Percentiles rank a stretch among this genome's conserved stretches.
phyloP scores from a whole-genome alignment of 2,888 invertebrate species.

The Ethmia dodecea region DNA sequence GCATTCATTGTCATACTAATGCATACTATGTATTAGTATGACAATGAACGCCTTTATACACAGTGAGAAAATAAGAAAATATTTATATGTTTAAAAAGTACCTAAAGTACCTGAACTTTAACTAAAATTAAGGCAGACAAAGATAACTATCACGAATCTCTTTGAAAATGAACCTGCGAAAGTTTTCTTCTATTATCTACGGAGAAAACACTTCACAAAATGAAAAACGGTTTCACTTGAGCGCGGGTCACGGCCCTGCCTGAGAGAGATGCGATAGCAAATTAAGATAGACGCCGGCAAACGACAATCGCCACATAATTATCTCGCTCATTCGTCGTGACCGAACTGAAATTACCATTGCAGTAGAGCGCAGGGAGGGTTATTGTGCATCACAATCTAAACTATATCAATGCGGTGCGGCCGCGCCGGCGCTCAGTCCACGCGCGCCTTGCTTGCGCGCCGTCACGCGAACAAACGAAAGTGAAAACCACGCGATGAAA shows the following conservation, averaged over 20 bases:
- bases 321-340: slow-evolving; percentile 72
- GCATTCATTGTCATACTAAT: too few relatives aligned
- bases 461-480: slow-evolving; percentile 57
- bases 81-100: too few relatives aligned
- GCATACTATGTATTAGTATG: too few relatives aligned
- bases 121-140: slow-evolving; percentile 6
- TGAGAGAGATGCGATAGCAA: slow-evolving; percentile 64
- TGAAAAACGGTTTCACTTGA: slow-evolving; percentile 69
- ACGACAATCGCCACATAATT: slow-evolving; percentile 70
- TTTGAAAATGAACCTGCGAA: slow-evolving; percentile 35
- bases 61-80: too few relatives aligned
- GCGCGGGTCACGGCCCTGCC: slow-evolving; percentile 63
- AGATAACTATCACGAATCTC: slow-evolving; percentile 14
- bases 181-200: slow-evolving; percentile 47
- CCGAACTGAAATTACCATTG: slow-evolving; percentile 64
- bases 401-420: slow-evolving; percentile 63
- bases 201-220: slow-evolving; percentile 62
- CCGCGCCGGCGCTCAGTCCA: slow-evolving; percentile 58
- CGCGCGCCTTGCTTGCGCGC: slow-evolving; percentile 52
- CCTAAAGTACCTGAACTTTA: too few relatives aligned
- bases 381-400: slow-evolving; percentile 67
- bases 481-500: slow-evolving; percentile 61
- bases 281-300: slow-evolving; percentile 64
- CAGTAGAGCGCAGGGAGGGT: slow-evolving; percentile 70
- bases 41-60: too few relatives aligned